These are phyloP conservation scores for Danio choprae DNA, from an alignment of 2,797 vertebrate species.

Conservation along the genomic window DNA sequence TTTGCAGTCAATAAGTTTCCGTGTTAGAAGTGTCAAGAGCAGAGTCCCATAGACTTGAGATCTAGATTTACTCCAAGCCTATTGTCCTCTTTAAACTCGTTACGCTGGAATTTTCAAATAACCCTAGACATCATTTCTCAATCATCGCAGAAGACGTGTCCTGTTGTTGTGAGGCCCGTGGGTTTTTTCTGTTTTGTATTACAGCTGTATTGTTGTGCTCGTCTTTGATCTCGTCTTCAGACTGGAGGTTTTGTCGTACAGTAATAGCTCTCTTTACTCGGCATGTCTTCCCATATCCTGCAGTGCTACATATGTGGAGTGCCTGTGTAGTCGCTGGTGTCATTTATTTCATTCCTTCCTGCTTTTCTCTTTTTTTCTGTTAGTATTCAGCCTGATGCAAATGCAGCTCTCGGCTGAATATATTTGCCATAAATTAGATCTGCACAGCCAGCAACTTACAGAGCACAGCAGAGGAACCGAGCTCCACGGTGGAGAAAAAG, in stretches of 20 bases:
- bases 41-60: background rate
- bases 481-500: slow-evolving; percentile 39
- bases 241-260: slow-evolving; percentile 26
- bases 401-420: slow-evolving; percentile 42
- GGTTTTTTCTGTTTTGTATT: slow-evolving; percentile 37
- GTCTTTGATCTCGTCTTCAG: slow-evolving; percentile 44
- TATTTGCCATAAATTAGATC: slow-evolving; percentile 57
- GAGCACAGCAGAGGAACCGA: slow-evolving; percentile 40
- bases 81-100: background rate
- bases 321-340: background rate
- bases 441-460: slow-evolving; percentile 37
- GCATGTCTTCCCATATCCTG: slow-evolving; percentile 1
- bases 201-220: slow-evolving; percentile 22
- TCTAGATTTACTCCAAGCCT: background rate
- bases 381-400: slow-evolving; percentile 34
- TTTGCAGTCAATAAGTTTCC: background rate
- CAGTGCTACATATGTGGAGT: background rate
- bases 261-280: background rate
- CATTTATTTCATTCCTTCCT: slow-evolving; percentile 1
- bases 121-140: background rate
- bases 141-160: slow-evolving; percentile 28
- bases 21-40: background rate
- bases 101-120: background rate
- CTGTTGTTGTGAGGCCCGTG: slow-evolving; percentile 18
- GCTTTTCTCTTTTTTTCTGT: slow-evolving; percentile 1